These are phyloP conservation scores for Anastrepha obliqua DNA, from an alignment of 1,140 invertebrate species.

Conservation along the genomic window DNA sequence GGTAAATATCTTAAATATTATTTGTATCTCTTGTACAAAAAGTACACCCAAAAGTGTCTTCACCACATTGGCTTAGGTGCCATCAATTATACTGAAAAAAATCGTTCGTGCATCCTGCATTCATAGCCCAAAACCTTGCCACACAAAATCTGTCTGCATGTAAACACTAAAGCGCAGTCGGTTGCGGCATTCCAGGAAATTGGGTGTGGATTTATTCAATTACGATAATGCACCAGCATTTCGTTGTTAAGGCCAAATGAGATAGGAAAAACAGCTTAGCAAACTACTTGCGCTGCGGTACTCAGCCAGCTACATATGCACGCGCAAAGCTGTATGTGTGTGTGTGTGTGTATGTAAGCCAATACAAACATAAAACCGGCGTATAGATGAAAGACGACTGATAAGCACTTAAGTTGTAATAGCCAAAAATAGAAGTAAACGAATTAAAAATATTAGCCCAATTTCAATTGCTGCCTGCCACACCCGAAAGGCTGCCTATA, in stretches of 20 bases:
- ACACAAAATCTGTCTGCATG: background rate
- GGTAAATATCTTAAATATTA: too few species aligned
- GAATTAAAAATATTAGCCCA: conserved; percentile 26
- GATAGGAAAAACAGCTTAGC: conserved; percentile 30
- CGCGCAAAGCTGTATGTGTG: background rate
- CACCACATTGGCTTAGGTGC: background rate
- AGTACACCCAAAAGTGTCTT: background rate
- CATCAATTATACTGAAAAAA: background rate
- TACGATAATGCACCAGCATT: conserved; percentile 49
- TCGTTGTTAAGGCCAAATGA: conserved; percentile 27
- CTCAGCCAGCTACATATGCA: background rate
- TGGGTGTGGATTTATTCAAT: conserved; percentile 53
- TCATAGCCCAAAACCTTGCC: background rate
- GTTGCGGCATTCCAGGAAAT: conserved; percentile 38
- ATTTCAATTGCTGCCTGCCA: background rate
- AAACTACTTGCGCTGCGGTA: conserved; percentile 16
- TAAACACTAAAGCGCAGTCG: background rate
- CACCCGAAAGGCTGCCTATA: background rate
- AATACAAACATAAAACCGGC: background rate
- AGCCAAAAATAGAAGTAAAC: background rate
- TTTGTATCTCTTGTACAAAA: too few species aligned
- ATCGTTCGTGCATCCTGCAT: background rate
- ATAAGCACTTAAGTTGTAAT: conserved; percentile 37
- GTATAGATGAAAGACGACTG: conserved; percentile 36
- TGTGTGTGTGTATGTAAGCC: background rate